Conservation (phyloP, 2,888 invertebrate species). For the Plemyria rubiginata region DNA sequence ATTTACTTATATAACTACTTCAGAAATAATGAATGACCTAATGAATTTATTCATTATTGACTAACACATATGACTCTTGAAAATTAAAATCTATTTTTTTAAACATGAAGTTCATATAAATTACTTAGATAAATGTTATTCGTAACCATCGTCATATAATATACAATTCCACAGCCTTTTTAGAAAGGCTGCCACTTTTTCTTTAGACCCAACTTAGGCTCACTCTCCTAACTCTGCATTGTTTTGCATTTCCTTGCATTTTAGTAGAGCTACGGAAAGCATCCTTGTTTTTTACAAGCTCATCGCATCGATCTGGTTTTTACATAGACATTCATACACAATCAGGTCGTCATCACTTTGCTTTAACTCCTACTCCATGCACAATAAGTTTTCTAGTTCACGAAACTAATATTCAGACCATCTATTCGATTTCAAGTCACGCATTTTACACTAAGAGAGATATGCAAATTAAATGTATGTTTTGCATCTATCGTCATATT, state of each 20-base stretch:
- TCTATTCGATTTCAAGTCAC: slow-evolving; percentile 15
- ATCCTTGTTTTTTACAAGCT: background rate
- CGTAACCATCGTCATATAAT: slow-evolving; percentile 6
- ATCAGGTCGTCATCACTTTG: background rate
- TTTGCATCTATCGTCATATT: slow-evolving; percentile 21
- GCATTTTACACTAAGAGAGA: slow-evolving; percentile 13
- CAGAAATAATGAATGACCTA: too few species aligned
- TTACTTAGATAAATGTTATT: slow-evolving; percentile 2
- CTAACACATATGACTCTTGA: background rate
- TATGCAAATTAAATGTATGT: slow-evolving; percentile 23
- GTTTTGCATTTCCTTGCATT: background rate
- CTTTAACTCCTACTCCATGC: background rate
- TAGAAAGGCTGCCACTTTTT: slow-evolving; percentile 3
- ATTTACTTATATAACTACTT: background rate
- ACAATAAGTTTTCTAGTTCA: slow-evolving; percentile 16
- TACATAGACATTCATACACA: slow-evolving; percentile 11
- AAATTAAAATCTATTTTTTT: slow-evolving; percentile 4
- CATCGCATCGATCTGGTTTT: slow-evolving; percentile 2
- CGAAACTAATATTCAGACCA: slow-evolving; percentile 18
- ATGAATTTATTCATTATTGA: too few species aligned
- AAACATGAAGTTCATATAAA: slow-evolving; percentile 4
- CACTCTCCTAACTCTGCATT: background rate
- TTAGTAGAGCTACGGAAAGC: background rate
- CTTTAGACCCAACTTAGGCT: background rate
- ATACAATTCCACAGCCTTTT: slow-evolving; percentile 19